Conservation (phyloP, 2,113 vertebrate genomes). For the Chloropsis cyanopogon region DNA sequence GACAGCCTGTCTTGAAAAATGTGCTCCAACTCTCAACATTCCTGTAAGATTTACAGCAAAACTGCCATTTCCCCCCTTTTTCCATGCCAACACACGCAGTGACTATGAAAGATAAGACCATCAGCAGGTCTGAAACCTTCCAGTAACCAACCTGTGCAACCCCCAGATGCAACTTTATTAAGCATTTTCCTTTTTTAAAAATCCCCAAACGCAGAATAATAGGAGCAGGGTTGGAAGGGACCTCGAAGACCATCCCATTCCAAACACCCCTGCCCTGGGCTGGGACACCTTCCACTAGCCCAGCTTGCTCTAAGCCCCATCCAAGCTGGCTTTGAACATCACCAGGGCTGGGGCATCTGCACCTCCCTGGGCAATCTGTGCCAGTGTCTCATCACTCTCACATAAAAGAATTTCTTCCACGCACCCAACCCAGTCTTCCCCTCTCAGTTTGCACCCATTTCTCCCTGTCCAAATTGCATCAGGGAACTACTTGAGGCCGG, state of each 20-base stretch:
- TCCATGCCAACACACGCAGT: rapidly evolving
- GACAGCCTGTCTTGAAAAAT: neutral
- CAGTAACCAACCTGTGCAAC: neutral
- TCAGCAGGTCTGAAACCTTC: rapidly evolving
- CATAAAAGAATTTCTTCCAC: neutral
- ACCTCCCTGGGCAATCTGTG: too few relatives aligned
- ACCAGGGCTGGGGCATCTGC: too few relatives aligned
- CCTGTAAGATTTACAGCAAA: neutral
- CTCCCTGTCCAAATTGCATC: neutral
- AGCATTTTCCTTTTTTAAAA: neutral
- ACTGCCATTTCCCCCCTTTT: rapidly evolving
- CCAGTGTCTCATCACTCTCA: too few relatives aligned
- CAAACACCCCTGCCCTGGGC: neutral
- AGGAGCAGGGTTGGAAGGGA: neutral
- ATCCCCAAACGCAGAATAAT: rapidly evolving
- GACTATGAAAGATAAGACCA: neutral
- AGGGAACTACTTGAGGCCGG: neutral
- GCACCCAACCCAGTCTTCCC: neutral
- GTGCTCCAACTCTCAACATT: neutral
- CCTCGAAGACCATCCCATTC: neutral
- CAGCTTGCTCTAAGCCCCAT: neutral
- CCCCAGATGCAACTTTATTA: rapidly evolving
- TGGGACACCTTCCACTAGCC: neutral
- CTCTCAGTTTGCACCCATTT: neutral
- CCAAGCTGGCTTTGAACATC: neutral